A percentile compares a stretch with the other conserved stretches of the same genome.
Evolutionary conservation across 2,113 vertebrate species (phyloP).

Genomic region (Sterrhoptilus dennistouni): DNA sequence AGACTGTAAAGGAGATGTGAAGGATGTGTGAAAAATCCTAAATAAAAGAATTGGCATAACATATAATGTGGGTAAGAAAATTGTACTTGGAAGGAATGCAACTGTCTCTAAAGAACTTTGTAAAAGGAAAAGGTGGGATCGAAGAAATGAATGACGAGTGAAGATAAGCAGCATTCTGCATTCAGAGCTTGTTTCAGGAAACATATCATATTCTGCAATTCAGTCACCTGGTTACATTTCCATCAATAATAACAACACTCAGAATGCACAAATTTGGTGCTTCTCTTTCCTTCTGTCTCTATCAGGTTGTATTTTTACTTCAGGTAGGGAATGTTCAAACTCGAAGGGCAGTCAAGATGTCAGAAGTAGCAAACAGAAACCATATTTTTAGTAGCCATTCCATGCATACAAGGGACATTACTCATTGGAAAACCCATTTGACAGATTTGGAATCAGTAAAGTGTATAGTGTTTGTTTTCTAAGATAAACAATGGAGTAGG

Average conservation of each 20-base stretch:
- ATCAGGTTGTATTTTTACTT: neutral
- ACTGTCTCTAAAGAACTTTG: constrained; percentile 29
- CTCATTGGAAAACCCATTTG: neutral
- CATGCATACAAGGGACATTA: neutral
- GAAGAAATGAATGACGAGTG: neutral
- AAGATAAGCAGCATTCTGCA: constrained; percentile 16
- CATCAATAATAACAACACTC: neutral
- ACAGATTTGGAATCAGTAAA: neutral
- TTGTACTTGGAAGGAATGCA: constrained; percentile 46
- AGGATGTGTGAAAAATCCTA: constrained; percentile 70
- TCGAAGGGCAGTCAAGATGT: neutral
- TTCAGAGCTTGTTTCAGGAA: neutral
- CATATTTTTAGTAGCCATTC: neutral
- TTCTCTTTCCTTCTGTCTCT: neutral
- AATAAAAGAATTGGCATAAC: constrained; percentile 58
- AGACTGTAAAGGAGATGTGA: constrained; percentile 67
- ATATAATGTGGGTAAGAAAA: constrained; percentile 56
- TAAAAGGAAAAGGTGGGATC: neutral
- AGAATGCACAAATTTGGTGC: neutral
- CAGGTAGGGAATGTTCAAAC: neutral
- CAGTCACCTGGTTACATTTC: neutral
- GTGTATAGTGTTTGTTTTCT: neutral
- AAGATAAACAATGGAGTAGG: neutral
- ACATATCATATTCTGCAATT: neutral
- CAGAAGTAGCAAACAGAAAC: neutral